Evolutionary conservation across 92 coral and sea anemone genomes (phyloP), one percentile per base, ranked within the genome.

Genomic region (Meandrina meandrites): DNA sequence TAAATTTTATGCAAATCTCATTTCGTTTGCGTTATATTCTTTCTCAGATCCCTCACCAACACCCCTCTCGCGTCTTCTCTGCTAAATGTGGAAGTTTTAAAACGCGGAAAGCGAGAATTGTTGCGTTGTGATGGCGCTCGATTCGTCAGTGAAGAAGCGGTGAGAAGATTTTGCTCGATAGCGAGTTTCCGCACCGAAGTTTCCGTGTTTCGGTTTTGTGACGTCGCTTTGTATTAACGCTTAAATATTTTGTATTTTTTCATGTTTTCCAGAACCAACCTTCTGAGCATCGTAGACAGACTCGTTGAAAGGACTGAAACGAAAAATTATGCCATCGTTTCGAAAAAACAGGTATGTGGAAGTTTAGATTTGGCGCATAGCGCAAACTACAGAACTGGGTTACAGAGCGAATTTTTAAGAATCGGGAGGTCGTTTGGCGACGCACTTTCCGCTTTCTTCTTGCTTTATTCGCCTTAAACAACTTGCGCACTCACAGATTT

Each of bases 1-100:
- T 75, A 91, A 92, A 81, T 86, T 90, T 90, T 93, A 94, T 94
- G 98, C 96, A 93, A 94, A 94, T 94, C 91, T 87, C 92, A 91
- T 91, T 91, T 83, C 69, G 79, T 88, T 88, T 81, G 91, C 91
- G 86, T 91, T 84, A 86, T 86, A 86, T 86, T 86, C 89, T 86
- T 71, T 80, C 89, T 80, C 69, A 69, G 60, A 57, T 86, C 79
- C 68, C 80, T 53, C 84, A 86, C 86, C 84, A 79, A 86, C 84
- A 86, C 89, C 85, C n/a, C 85, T 86, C 81, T 77, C 80, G 80
- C 57, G 60, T 78, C 84, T 48, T 24, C 24, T 62, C 76, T 12
- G 79, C 70, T 79, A 53, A 76, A 78, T 79, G 89, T 48, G 54
- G 79, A 78, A 34, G 22, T 68, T 40, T 80, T 57, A 28, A 54